These are phyloP conservation scores for Spinibarbus caldwelli DNA, from an alignment of 2,797 vertebrate species.

Conservation along the genomic window DNA sequence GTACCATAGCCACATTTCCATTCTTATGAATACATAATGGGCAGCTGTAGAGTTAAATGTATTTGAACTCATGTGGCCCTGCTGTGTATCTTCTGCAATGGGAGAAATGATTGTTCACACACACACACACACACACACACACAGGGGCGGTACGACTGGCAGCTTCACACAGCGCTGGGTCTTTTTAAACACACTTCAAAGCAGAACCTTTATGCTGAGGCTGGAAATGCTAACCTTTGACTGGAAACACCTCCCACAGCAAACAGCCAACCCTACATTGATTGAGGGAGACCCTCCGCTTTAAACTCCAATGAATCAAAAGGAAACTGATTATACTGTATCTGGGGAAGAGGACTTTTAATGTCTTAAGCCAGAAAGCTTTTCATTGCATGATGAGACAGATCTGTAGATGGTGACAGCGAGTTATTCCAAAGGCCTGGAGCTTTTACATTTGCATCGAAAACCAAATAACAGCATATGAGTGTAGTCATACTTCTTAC, in stretches of 20 bases:
- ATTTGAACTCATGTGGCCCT: constrained; percentile 26
- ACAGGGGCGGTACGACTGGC: no score
- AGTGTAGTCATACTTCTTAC: not conserved
- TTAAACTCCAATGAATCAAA: not conserved
- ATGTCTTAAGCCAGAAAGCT: not conserved
- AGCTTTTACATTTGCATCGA: not conserved
- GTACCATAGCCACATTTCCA: not conserved
- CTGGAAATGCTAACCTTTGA: constrained; percentile 78
- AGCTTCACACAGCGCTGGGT: constrained; percentile 58
- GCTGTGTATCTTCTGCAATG: not conserved
- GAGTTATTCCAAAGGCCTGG: not conserved
- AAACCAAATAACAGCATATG: no score
- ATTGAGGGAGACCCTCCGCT: constrained; percentile 21
- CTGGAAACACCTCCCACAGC: constrained; percentile 60
- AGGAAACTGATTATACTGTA: not conserved
- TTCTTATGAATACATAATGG: constrained; percentile 6
- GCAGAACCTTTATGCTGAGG: constrained; percentile 67
- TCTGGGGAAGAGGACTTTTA: not conserved
- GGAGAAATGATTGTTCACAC: not conserved
- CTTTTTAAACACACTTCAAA: constrained; percentile 79
- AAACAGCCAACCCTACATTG: constrained; percentile 51
- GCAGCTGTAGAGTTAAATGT: not conserved
- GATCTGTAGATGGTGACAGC: not conserved
- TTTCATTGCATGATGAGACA: not conserved
- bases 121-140: not conserved